Evolutionary conservation across 2,113 vertebrate species (phyloP), one percentile per base, ranked within the genome.

Genomic region (Dicerorhinus sumatrensis): DNA sequence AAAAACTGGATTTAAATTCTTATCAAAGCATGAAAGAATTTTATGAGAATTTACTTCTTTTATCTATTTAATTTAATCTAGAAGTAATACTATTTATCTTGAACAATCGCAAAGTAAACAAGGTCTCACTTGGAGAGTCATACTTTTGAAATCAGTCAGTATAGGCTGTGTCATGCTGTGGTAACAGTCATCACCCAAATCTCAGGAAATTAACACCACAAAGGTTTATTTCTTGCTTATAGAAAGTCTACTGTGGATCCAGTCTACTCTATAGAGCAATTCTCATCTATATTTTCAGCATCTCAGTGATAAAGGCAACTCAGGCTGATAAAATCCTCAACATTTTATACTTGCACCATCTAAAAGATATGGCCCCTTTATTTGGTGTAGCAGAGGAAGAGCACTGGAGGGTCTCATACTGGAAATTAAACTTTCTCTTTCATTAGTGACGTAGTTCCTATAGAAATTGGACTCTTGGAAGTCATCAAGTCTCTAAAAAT

Each of bases 131-230:
- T 60, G 56, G 5, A 39, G 46, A 39, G 6, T 36, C 18, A 75
- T 42, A 65, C 11, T 54, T 69, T 91, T 91, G 27, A 42, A 72
- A 70, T 20, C 3, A 72, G 23, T 80, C 42, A 84, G 8, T 56
- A 25, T 23, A 69, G 3, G 1, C 7, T 69, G 84, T 0, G 2
- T 75, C 39, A 33, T 88, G 10, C 0, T 36, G 0, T 54, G 21
- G 25, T 48, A 94, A 33, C 6, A 79, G 29, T 65, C 11, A 84
- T 29, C n/a, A 81, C 42, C 9, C 13, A 65, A 77, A 75, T 70
- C 42, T 56, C 13, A 84, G 58, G 6, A 85, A 62, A 5, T 79
- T 76, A n/a, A 46, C 16, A 54, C 2, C 75, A 69, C 2, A 56
- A 11, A 69, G 20, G 1, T 72, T 91, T 42, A 46, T 12, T 88